Base-by-base conservation (phyloP, 2,888 invertebrate genomes). In the Octonoba sinensis region DNA sequence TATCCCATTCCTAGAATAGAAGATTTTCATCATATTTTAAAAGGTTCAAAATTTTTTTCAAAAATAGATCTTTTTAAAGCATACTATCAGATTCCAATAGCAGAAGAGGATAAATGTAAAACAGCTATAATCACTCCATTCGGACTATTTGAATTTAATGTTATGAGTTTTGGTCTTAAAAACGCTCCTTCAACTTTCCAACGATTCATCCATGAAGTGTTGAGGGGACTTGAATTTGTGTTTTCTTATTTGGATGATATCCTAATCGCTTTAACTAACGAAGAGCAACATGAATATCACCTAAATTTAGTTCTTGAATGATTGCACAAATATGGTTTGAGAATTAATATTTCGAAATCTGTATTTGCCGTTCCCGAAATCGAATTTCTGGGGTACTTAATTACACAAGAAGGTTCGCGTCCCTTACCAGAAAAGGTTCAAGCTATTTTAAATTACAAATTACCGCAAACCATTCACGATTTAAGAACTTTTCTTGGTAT, bases 401-500 rank as follows among this genome's bases (percentile, higher is more conserved):
- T 82, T 18, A 49, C 51, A 15, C 20, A 8, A 49, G 44, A 57
- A n/a, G 57, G 56, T 16, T 46, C 72, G 4, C 18, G 46, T 46
- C 70, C 73, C n/a, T 36, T 73, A n/a, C n/a, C n/a, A n/a, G n/a
- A n/a, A n/a, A n/a, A n/a, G n/a, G n/a, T n/a, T n/a, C n/a, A n/a
- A n/a, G 15, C 56, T 56, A 44, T 62, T 27, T 24, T n/a, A 20
- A 66, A 83, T 51, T 60, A 36, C 36, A 22, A 66, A 75, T 16
- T 83, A 62, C 83, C 83, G 4, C 13, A 16, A 54, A 64, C 44
- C 11, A 69, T 69, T 0, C 47, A 46, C 6, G 11, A 82, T 12
- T 24, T 84, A 15, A 0, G 66, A 16, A 27, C 54, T 0, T 82
- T 79, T 44, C 57, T 84, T 6, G 84, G 83, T 8, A 36, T 83